Evolutionary conservation across 2,797 vertebrate genomes (phyloP), one percentile per base, ranked within the genome.

Genomic region (Coendou prehensilis): DNA sequence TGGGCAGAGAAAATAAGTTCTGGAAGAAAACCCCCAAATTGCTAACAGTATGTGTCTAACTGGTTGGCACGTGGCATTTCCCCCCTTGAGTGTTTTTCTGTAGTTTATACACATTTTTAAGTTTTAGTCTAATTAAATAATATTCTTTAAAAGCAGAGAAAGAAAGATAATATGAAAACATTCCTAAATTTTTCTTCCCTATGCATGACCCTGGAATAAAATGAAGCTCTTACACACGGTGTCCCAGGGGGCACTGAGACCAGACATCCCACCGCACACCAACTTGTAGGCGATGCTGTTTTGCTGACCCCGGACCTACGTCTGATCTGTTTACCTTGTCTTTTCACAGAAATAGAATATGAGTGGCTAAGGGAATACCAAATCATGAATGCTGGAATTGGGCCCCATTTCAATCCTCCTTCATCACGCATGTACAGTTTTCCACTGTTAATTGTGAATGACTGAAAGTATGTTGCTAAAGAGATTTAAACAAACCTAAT

Each of bases 131-230:
- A 14, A 61, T 76, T 47, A 67, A 78, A 91, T 78, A 6, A 59
- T 50, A 78, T 54, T 97, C 69, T 41, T n/a, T 79, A 61, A 88
- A 92, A 92, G 30, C 22, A 7, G 50, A 67, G 22, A 76, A 95
- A 78, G 6, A 50, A 56, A 89, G 15, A 4, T 33, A 59, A 84
- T 37, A 93, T 57, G 37, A 85, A 90, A 61, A 69, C 33, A 50
- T 0, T 1, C n/a, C 54, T 2, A 33, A 80, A n/a, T 26, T 56
- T 20, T 57, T 14, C 50, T 61, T 82, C 20, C 8, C 47, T 85
- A 33, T 8, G 47, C 23, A 71, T 56, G 64, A 41, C 26, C 14
- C 18, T 59, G 33, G 41, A 64, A 11, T 56, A n/a, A 89, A 96
- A 22, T 10, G 26, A 83, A 54, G 11, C 10, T 85, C 22, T 57